Conservation (phyloP, 2,888 invertebrate species). For the Drepanosiphum platanoidis region DNA sequence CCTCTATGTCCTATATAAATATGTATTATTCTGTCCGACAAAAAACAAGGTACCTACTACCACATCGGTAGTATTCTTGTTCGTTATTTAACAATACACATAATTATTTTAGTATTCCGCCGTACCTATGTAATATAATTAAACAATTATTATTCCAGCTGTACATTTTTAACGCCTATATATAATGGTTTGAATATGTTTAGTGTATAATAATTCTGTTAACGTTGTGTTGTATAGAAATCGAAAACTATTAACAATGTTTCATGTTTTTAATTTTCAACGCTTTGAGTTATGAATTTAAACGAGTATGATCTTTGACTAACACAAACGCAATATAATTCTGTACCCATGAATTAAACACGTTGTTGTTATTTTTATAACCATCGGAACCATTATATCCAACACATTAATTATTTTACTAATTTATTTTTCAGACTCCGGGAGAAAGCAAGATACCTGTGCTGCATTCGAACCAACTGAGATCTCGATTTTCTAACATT, state of each 20-base stretch:
- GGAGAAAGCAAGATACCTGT: slow-evolving; percentile 66
- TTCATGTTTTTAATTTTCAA: neutral
- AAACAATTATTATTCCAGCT: slow-evolving; percentile 21
- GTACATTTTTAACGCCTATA: neutral
- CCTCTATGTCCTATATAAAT: slow-evolving; percentile 33
- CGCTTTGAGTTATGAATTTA: neutral
- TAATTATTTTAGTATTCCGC: neutral
- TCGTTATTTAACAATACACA: slow-evolving; percentile 14
- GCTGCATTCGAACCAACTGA: slow-evolving; percentile 64
- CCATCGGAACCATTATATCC: neutral
- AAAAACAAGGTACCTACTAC: neutral
- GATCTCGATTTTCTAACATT: slow-evolving; percentile 65
- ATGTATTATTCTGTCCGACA: slow-evolving; percentile 1
- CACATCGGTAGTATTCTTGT: slow-evolving; percentile 15
- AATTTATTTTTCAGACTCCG: slow-evolving; percentile 65
- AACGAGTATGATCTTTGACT: neutral
- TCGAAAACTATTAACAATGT: neutral
- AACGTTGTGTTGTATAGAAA: neutral
- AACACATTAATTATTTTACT: neutral
- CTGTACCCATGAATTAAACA: neutral
- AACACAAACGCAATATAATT: neutral
- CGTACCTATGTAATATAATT: neutral
- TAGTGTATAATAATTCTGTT: neutral
- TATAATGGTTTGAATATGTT: neutral
- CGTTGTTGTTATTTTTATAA: neutral